Base-by-base conservation (phyloP, 2,797 vertebrate species). In the Cyprinodon diabolis region DNA sequence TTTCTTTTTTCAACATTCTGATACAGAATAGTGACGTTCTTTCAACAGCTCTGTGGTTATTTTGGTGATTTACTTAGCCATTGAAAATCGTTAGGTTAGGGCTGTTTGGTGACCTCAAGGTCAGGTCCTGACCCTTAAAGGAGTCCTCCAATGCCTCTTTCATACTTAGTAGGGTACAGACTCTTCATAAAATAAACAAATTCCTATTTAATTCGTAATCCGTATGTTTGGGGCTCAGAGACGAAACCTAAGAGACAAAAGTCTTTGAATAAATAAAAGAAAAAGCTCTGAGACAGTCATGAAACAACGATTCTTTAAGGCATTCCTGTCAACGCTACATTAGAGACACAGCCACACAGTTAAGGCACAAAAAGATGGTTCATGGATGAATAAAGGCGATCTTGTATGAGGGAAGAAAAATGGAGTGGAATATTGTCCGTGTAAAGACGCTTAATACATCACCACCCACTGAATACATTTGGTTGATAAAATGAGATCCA, bases 21-120 rank as follows among this genome's bases (percentile, higher is more conserved):
- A 80, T 1, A 7, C 25, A 69, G 81, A 78, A 12, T 48, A 79
- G 25, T 81, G 71, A 68, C 45, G 60, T 52, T 69, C 77, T 45
- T 77, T 69, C 70, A 75, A 78, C 69, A 69, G 78, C 74, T 54
- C 60, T n/a, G 74, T 76, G 72, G 88, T 78, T 85, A 88, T 90
- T 84, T 83, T 89, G 91, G 72, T 81, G 80, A 89, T 84, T 86
- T 90, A 79, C 77, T 77, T 74, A 80, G 72, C 80, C 72, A 87
- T 90, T 72, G 86, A 84, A 93, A 93, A 91, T 92, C 86, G 86
- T 92, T 93, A 87, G 78, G 78, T 87, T 84, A 84, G 83, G 83
- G 83, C 63, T 86, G 78, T 75, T 72, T 78, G 68, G 79, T 84
- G 84, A 82, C 76, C 84, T 83, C 80, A 77, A 75, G 2, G 30